Conservation (phyloP, 2,797 vertebrate species). For the Esox masquinongy region DNA sequence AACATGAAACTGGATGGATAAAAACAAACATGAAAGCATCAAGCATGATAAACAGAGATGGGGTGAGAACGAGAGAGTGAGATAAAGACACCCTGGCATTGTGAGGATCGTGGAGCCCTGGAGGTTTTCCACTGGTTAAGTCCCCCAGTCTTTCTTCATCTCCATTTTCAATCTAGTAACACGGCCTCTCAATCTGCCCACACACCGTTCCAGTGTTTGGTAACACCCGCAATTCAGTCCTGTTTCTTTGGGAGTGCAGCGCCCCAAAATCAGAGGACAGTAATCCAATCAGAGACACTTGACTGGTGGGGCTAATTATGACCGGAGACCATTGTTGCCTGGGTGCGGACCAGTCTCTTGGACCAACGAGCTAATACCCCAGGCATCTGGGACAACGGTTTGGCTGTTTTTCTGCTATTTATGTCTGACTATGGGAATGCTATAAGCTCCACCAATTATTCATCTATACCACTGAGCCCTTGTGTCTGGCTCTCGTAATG, state of each 20-base stretch:
- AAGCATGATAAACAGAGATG: not conserved
- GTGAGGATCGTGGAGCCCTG: not conserved
- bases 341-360: constrained; percentile 61
- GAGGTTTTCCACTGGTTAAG: not conserved
- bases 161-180: not conserved
- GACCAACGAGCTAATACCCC: constrained; percentile 55
- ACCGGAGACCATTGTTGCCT: constrained; percentile 57
- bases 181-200: not conserved
- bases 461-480: constrained; percentile 9
- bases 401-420: constrained; percentile 28
- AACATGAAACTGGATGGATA: not conserved
- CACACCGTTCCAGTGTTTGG: not conserved
- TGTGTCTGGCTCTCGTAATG: constrained; percentile 29
- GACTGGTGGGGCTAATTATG: constrained; percentile 72
- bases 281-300: constrained; percentile 77
- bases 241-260: constrained; percentile 19
- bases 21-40: not conserved
- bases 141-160: not conserved
- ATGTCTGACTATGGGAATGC: constrained; percentile 38
- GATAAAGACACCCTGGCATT: not conserved
- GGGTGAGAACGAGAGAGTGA: not conserved
- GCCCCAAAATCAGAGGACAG: constrained; percentile 42
- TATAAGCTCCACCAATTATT: constrained; percentile 44
- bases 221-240: not conserved
- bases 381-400: constrained; percentile 51